phyloP scores from a whole-genome alignment of 2,113 vertebrate species.

The Peromyscus leucopus region DNA sequence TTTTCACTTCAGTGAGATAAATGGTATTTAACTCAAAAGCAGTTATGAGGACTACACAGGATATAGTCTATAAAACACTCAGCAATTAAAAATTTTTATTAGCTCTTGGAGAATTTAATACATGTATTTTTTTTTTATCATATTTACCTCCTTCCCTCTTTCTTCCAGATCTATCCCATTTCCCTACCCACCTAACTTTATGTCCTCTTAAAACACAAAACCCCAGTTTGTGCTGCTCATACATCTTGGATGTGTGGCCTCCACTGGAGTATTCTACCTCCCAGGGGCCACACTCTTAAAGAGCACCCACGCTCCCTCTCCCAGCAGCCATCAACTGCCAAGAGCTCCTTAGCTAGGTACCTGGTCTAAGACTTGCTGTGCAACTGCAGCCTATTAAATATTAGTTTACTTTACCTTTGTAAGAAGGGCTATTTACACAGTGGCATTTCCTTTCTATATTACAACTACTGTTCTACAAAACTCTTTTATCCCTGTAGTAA shows the following conservation, averaged over 20 bases:
- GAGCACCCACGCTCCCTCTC: not conserved
- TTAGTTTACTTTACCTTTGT: slow-evolving; percentile 25
- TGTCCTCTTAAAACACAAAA: not conserved
- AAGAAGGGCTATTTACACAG: not conserved
- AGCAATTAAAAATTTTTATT: not conserved
- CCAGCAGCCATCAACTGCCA: not conserved
- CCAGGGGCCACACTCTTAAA: no score
- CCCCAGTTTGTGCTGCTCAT: not conserved
- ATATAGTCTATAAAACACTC: not conserved
- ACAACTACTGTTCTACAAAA: not conserved
- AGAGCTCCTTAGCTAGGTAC: not conserved
- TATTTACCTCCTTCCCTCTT: not conserved
- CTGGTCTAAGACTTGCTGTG: not conserved
- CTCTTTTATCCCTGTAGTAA: slow-evolving; percentile 28
- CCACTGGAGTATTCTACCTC: not conserved
- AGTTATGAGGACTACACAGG: slow-evolving; percentile 5
- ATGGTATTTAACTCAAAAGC: not conserved
- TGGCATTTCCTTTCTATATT: slow-evolving; percentile 24
- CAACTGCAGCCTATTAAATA: slow-evolving; percentile 11
- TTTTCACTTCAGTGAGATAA: not conserved
- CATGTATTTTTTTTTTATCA: not conserved
- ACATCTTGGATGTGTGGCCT: not conserved
- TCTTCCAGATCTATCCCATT: not conserved
- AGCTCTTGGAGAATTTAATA: not conserved
- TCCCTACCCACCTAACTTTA: not conserved